phyloP scores from a whole-genome alignment of 2,888 invertebrate species.

The Drosophila barbarae region DNA sequence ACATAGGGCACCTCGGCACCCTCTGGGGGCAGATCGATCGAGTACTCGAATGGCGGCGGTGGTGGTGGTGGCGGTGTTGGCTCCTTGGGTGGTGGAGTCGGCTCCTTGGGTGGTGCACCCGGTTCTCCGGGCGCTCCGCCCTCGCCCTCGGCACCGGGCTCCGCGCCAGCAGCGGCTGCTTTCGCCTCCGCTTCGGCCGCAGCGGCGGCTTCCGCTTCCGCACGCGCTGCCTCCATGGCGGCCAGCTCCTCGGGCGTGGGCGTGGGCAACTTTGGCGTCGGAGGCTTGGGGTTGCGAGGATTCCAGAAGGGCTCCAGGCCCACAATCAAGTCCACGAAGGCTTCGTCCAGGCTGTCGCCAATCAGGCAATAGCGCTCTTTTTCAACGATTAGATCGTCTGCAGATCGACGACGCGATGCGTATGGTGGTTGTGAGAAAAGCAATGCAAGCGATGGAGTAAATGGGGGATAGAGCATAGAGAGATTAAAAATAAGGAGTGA shows the following conservation, averaged over 20 bases:
- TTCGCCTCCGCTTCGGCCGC: conserved; percentile 68
- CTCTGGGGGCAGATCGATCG: conserved; percentile 80
- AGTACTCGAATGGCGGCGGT: conserved; percentile 80
- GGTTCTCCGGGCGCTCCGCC: conserved; percentile 62
- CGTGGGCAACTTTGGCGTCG: conserved; percentile 78
- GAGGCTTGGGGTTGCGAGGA: conserved; percentile 79
- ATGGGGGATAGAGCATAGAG: conserved; percentile 38
- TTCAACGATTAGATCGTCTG: conserved; percentile 91
- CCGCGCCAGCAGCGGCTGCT: conserved; percentile 58
- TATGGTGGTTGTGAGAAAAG: conserved; percentile 55
- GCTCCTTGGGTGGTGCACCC: conserved; percentile 67
- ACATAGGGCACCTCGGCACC: conserved; percentile 80
- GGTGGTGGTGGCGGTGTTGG: conserved; percentile 79
- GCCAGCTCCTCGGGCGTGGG: conserved; percentile 78
- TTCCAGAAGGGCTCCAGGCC: conserved; percentile 82
- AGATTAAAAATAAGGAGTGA: conserved; percentile 56
- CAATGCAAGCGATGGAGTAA: conserved; percentile 55
- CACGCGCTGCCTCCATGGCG: conserved; percentile 77
- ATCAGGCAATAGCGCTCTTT: conserved; percentile 96
- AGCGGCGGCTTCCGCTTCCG: conserved; percentile 73
- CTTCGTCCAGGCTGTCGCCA: conserved; percentile 95
- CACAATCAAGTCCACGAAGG: conserved; percentile 90
- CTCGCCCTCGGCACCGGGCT: conserved; percentile 60
- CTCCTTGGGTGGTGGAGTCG: conserved; percentile 76
- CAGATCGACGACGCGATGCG: conserved; percentile 21